A percentile compares a stretch with the other conserved stretches of the same genome.
These are phyloP conservation scores for Desmodus rotundus DNA, from an alignment of 2,113 vertebrate genomes.

Conservation along the genomic window DNA sequence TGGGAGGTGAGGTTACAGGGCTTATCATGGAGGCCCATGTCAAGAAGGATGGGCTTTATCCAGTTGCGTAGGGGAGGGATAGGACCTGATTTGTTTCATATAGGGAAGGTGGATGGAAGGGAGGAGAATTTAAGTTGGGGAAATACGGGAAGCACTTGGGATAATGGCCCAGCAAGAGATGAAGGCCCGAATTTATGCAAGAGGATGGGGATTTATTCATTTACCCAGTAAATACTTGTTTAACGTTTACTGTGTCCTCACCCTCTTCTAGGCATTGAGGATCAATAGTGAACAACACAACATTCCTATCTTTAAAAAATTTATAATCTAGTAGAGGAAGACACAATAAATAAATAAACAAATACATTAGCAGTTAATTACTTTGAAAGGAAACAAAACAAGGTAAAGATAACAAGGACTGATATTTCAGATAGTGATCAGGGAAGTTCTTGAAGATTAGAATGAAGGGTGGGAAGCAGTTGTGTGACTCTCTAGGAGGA, in stretches of 20 bases:
- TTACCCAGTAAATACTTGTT: background rate
- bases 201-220: background rate
- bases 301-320: background rate
- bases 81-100: background rate
- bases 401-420: background rate
- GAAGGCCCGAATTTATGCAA: constrained; percentile 8
- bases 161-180: background rate
- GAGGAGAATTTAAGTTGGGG: background rate
- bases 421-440: background rate
- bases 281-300: background rate
- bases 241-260: constrained; percentile 6
- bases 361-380: background rate
- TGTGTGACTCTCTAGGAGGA: background rate
- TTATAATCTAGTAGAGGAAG: background rate
- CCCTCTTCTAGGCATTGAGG: background rate
- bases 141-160: background rate
- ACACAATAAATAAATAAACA: background rate
- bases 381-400: constrained; percentile 27
- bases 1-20: background rate
- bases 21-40: background rate
- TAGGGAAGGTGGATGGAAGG: background rate
- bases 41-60: background rate
- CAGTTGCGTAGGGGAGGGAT: background rate
- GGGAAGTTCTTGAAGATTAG: constrained; percentile 21
- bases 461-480: background rate